Conservation (phyloP, 1,140 invertebrate species). For the Achroia grisella region DNA sequence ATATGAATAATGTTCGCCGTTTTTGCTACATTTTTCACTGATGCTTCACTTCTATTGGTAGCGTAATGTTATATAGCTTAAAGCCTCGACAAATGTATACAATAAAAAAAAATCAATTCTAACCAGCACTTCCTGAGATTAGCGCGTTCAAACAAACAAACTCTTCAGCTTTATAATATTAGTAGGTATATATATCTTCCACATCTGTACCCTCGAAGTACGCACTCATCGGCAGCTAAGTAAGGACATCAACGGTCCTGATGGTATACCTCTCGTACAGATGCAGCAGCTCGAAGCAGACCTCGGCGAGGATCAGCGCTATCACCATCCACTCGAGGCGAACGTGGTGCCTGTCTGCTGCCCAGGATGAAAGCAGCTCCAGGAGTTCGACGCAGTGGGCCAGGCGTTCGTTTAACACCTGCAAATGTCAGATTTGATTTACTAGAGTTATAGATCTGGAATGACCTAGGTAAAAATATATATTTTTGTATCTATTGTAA, state of each 20-base stretch:
- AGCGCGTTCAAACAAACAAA: too few relatives aligned
- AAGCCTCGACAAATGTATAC: too few relatives aligned
- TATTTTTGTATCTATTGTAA: too few relatives aligned
- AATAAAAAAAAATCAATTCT: not conserved
- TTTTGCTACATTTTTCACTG: too few relatives aligned
- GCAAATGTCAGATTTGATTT: too few relatives aligned
- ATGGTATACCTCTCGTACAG: constrained; percentile 76
- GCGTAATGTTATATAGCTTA: too few relatives aligned
- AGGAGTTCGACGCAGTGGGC: constrained; percentile 94
- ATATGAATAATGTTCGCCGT: too few relatives aligned
- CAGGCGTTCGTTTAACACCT: constrained; percentile 96
- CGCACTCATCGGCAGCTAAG: not conserved
- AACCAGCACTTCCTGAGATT: not conserved
- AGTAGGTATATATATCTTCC: too few relatives aligned
- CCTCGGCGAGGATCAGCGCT: constrained; percentile 94
- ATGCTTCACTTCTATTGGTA: too few relatives aligned
- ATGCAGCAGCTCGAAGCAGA: constrained; percentile 90
- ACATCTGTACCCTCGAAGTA: not conserved
- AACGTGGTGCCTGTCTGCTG: constrained; percentile 93
- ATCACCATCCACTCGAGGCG: constrained; percentile 98
- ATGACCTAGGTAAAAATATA: too few relatives aligned
- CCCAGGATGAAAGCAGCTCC: constrained; percentile 88
- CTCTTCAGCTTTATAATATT: too few relatives aligned
- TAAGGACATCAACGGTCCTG: not conserved
- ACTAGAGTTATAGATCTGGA: too few relatives aligned